Conservation (phyloP, 2,113 vertebrate genomes). For the Poeciliopsis occidentalis region DNA sequence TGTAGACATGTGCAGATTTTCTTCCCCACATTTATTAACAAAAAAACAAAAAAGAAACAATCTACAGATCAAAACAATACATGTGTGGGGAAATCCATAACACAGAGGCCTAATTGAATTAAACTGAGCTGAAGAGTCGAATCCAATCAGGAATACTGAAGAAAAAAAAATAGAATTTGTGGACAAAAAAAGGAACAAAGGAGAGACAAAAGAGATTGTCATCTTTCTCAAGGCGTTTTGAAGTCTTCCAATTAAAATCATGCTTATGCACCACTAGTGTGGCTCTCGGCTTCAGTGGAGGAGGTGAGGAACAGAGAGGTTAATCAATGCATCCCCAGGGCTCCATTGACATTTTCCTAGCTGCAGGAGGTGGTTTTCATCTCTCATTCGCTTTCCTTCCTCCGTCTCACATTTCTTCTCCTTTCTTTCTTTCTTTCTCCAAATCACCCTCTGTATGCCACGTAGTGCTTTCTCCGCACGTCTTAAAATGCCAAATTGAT, state of each 20-base stretch:
- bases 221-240: background rate
- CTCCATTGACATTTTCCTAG: conserved; percentile 74
- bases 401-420: conserved; percentile 11
- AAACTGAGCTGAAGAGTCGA: background rate
- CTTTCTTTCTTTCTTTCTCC: conserved; percentile 26
- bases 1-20: background rate
- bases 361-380: conserved; percentile 61
- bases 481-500: conserved; percentile 49
- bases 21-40: background rate
- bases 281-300: conserved; percentile 42
- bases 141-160: background rate
- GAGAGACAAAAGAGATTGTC: background rate
- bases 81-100: background rate
- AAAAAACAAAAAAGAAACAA: background rate
- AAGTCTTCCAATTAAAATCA: conserved; percentile 19
- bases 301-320: conserved; percentile 62
- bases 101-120: background rate
- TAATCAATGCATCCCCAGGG: conserved; percentile 78
- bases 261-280: conserved; percentile 32
- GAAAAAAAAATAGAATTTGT: background rate
- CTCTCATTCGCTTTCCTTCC: conserved; percentile 55
- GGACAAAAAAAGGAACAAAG: background rate
- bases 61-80: background rate
- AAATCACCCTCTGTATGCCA: conserved; percentile 49
- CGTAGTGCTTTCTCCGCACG: conserved; percentile 21